phyloP scores from a whole-genome alignment of 2,113 vertebrate genomes.

The Romanogobio albipinnatus region DNA sequence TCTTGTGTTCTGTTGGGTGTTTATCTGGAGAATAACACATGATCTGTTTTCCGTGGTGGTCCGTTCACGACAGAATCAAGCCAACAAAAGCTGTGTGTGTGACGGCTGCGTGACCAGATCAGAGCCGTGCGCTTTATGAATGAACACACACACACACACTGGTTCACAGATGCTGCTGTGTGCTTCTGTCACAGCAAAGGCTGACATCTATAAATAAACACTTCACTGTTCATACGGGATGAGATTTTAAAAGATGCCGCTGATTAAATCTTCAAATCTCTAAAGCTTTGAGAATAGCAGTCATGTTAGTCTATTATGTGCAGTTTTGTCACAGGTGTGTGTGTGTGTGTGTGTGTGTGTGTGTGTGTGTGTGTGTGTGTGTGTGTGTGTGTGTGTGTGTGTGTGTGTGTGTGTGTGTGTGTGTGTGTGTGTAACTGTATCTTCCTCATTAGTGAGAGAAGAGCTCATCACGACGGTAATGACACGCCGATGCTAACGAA shows the following conservation, averaged over 20 bases:
- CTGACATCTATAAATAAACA: background rate
- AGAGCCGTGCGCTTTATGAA: no score
- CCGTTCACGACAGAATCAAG: no score
- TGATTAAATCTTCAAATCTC: background rate
- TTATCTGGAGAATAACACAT: no score
- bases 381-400: background rate
- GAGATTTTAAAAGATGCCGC: background rate
- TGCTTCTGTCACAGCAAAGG: no score
- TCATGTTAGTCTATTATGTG: background rate
- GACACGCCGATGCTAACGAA: conserved; percentile 43
- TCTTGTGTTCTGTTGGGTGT: no score
- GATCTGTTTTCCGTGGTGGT: no score
- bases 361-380: background rate
- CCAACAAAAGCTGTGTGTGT: no score
- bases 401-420: background rate
- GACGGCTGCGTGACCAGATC: no score
- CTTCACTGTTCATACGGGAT: background rate
- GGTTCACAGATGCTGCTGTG: no score
- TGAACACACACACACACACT: no score
- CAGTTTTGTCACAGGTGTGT: background rate
- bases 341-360: background rate
- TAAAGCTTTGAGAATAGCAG: no score
- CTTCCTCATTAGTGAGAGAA: conserved; percentile 25
- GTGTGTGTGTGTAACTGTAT: conserved; percentile 22
- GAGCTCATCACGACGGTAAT: conserved; percentile 13